Conservation (phyloP, 2,113 vertebrate species). For the Dicerorhinus sumatrensis region DNA sequence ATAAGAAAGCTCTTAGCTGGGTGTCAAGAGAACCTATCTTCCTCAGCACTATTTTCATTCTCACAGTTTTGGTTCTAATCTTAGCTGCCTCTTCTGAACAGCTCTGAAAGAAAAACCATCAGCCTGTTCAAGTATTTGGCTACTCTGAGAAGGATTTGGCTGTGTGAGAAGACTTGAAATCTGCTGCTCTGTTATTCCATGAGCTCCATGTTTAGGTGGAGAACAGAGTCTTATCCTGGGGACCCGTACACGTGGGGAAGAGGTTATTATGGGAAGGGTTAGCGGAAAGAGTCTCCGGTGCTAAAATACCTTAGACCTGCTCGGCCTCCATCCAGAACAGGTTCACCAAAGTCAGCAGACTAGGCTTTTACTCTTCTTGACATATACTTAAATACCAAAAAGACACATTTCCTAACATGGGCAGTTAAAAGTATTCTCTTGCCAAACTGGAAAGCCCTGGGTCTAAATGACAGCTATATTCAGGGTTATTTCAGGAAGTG, state of each 20-base stretch:
- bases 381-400: conserved; percentile 38
- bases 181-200: background rate
- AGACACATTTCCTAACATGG: background rate
- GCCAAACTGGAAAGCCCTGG: conserved; percentile 43
- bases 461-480: background rate
- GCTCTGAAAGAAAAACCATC: background rate
- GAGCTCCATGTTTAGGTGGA: background rate
- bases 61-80: background rate
- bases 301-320: background rate
- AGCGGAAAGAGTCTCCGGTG: background rate
- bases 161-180: background rate
- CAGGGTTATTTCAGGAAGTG: background rate
- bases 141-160: background rate
- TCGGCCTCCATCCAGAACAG: background rate
- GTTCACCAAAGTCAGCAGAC: background rate
- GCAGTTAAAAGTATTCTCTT: background rate
- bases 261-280: background rate
- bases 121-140: background rate
- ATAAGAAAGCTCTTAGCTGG: background rate
- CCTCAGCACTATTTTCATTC: background rate
- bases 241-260: background rate
- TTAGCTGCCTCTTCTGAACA: background rate
- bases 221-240: background rate
- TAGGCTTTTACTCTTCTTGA: background rate
- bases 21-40: background rate